Percentiles rank a stretch among this genome's conserved stretches.
These are phyloP conservation scores for Lontra canadensis DNA, from an alignment of 2,113 vertebrate species.

Conservation along the genomic window DNA sequence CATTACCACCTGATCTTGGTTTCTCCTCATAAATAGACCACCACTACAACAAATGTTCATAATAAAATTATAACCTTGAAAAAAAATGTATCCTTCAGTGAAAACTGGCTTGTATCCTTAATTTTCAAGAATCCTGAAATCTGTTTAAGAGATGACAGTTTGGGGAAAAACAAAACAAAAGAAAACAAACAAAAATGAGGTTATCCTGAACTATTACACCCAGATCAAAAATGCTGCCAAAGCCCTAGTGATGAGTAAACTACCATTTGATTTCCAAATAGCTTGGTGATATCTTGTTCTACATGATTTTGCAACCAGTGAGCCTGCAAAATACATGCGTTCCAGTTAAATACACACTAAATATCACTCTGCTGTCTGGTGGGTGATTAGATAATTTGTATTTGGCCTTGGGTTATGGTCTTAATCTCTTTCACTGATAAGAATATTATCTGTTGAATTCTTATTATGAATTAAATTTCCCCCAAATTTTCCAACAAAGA, in stretches of 20 bases:
- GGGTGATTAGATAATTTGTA: constrained; percentile 54
- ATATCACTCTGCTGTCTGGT: constrained; percentile 56
- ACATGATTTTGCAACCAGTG: constrained; percentile 70
- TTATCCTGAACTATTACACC: not conserved
- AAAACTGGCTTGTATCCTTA: not conserved
- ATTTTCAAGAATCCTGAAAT: constrained; percentile 12
- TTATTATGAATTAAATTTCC: constrained; percentile 48
- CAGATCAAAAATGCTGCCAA: not conserved
- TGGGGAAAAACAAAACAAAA: too few relatives aligned
- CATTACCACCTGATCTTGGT: constrained; percentile 4
- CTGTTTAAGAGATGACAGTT: not conserved
- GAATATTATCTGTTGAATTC: constrained; percentile 53
- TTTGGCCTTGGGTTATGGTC: constrained; percentile 60
- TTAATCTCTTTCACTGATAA: constrained; percentile 57
- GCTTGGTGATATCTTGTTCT: constrained; percentile 54
- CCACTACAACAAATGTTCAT: not conserved
- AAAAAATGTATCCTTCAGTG: not conserved
- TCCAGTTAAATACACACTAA: constrained; percentile 72
- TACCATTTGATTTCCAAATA: constrained; percentile 63
- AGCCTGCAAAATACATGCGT: constrained; percentile 49
- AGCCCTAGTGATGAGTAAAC: constrained; percentile 41
- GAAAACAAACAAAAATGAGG: not conserved
- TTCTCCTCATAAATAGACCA: constrained; percentile 31
- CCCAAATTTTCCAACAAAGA: constrained; percentile 31
- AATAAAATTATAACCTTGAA: constrained; percentile 38